Evolutionary conservation across 2,888 invertebrate genomes (phyloP), one percentile per base, ranked within the genome.

Genomic region (Leptopilina syphax): DNA sequence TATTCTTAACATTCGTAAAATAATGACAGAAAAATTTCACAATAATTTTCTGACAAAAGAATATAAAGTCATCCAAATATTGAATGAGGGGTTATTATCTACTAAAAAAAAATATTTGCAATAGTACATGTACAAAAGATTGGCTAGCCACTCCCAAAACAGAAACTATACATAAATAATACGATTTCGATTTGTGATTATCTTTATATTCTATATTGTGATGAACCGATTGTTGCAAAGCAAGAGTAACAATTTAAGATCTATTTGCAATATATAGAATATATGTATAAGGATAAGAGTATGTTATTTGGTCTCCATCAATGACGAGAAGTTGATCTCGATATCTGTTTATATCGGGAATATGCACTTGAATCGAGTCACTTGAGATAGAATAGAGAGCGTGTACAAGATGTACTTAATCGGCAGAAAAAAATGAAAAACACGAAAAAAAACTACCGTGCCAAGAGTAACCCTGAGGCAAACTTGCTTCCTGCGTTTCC

Each of bases 401-500:
- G 13, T 6, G 63, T 60, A 73, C 73, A 73, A 73, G 73, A 73
- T 73, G 73, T 34, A 73, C 73, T 57, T 73, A 41, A 63, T 63
- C 63, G 63, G 34, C 34, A 34, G 34, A 34, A 63, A 57, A 54
- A 73, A 54, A 41, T 6, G 13, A 34, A 34, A 34, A 34, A 34
- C 34, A 34, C 34, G 13, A 70, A 34, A 27, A 34, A 65, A 73
- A 57, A 60, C n/a, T 9, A 73, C 41, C 60, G 68, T 76, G 77
- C 78, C 57, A 81, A 80, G 80, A 70, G 63, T 34, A 34, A 80
- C 83, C 83, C 65, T 54, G 80, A 67, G 84, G 83, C 82, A 80
- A 82, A 78, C 80, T 82, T 82, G 81, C 80, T 85, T 85, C 85
- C 85, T 84, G 83, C 82, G 82, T 85, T 85, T 85, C 85, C 85